phyloP scores from a whole-genome alignment of 2,113 vertebrate species.

The Haemorhous mexicanus region DNA sequence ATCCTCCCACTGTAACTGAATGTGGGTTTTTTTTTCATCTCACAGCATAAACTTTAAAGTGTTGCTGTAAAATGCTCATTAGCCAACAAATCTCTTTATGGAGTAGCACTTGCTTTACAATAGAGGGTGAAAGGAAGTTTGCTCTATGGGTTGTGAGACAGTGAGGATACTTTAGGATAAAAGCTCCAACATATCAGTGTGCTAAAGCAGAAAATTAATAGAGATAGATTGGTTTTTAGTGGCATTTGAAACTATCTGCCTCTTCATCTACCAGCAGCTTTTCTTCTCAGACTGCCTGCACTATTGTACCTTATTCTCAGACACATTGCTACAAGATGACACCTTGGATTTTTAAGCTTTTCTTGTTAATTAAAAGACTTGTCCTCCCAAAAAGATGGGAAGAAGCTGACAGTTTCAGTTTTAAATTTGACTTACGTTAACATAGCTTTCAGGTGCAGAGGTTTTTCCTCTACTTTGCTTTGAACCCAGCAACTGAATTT shows the following conservation, averaged over 20 bases:
- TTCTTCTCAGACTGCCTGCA: background rate
- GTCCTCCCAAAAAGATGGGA: background rate
- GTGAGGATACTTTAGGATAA: background rate
- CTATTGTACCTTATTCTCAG: background rate
- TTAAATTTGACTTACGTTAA: background rate
- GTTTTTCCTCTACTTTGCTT: background rate
- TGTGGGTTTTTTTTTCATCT: background rate
- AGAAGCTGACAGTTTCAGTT: background rate
- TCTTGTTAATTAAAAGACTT: background rate
- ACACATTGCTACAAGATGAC: background rate
- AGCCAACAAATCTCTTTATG: constrained; percentile 1
- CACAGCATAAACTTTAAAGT: constrained; percentile 45
- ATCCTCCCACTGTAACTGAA: constrained; percentile 3
- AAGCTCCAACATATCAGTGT: background rate
- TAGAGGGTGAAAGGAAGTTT: background rate
- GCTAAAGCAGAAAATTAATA: constrained; percentile 22
- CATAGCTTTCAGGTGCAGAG: background rate
- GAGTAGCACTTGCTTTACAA: constrained; percentile 14
- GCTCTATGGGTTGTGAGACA: background rate
- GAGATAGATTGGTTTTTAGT: background rate
- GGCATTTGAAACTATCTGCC: constrained; percentile 10
- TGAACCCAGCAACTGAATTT: background rate
- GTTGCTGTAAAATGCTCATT: constrained; percentile 47
- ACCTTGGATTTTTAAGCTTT: background rate
- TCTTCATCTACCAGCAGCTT: background rate